Conservation (phyloP, 2,113 vertebrate species). For the Pelusios castaneus region DNA sequence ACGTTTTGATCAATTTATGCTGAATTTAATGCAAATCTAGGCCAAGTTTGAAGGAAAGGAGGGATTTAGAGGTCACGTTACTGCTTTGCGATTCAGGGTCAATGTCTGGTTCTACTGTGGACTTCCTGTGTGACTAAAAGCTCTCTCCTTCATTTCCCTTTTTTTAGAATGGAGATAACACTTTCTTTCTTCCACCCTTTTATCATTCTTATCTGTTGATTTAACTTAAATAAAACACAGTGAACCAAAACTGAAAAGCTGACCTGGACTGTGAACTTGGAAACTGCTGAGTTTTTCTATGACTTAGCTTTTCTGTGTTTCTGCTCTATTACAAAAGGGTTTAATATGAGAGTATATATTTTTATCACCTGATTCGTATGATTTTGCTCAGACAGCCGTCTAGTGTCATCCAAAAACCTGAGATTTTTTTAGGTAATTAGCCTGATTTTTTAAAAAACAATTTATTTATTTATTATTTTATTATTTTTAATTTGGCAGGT, state of each 20-base stretch:
- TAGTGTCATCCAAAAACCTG: conserved; percentile 16
- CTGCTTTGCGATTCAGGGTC: neutral
- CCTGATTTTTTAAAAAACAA: neutral
- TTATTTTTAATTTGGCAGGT: neutral
- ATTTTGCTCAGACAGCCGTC: conserved; percentile 56
- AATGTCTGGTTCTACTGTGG: neutral
- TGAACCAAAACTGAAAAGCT: conserved; percentile 7
- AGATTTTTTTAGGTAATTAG: conserved; percentile 45
- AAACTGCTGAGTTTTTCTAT: conserved; percentile 35
- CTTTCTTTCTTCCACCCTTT: neutral
- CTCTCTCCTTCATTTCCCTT: neutral
- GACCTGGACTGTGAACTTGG: conserved; percentile 3
- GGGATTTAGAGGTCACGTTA: neutral
- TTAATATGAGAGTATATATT: conserved; percentile 33
- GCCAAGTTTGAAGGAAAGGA: neutral
- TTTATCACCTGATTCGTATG: conserved; percentile 33
- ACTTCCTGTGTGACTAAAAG: neutral
- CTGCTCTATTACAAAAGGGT: neutral
- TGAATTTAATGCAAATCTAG: neutral
- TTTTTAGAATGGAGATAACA: neutral
- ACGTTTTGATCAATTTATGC: neutral
- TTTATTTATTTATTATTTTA: neutral
- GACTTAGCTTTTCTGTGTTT: conserved; percentile 40
- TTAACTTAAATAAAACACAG: conserved; percentile 24
- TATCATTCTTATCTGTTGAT: neutral